Percentiles rank a stretch among this genome's conserved stretches.
Conservation (phyloP, 2,888 invertebrate species). For the Hoplodrina ambigua region DNA sequence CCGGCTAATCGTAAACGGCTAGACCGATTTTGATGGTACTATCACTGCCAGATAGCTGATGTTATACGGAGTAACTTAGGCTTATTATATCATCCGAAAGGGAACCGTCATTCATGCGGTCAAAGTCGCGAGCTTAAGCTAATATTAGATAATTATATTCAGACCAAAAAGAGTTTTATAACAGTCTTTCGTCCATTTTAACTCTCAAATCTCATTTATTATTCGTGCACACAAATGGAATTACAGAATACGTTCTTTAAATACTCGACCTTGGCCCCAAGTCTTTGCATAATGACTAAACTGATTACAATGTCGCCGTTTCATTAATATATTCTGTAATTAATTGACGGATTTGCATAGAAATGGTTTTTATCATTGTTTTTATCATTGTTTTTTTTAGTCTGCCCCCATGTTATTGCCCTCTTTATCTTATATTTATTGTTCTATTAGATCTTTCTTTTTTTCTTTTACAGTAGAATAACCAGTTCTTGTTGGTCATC, state of each 20-base stretch:
- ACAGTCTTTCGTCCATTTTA: not conserved
- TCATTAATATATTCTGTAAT: conserved; percentile 52
- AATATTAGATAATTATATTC: no score
- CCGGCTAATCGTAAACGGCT: no score
- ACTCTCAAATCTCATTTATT: conserved; percentile 2
- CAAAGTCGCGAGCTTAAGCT: no score
- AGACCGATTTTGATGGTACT: no score
- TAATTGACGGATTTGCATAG: conserved; percentile 56
- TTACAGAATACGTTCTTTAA: conserved; percentile 34
- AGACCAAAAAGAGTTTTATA: no score
- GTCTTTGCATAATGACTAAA: conserved; percentile 43
- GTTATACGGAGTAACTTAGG: no score
- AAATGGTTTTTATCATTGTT: conserved; percentile 51
- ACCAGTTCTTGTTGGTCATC: conserved; percentile 24
- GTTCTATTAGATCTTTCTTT: conserved; percentile 42
- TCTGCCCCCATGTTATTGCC: conserved; percentile 40
- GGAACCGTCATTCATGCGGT: no score
- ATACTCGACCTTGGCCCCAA: conserved; percentile 45
- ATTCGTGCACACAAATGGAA: conserved; percentile 21
- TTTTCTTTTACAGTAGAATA: conserved; percentile 21
- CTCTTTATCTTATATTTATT: conserved; percentile 47
- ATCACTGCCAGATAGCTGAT: no score
- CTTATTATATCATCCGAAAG: no score
- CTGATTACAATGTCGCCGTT: conserved; percentile 47
- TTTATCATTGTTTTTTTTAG: conserved; percentile 46